Evolutionary conservation across 2,113 vertebrate genomes (phyloP).

Genomic region (Phocoena sinus): DNA sequence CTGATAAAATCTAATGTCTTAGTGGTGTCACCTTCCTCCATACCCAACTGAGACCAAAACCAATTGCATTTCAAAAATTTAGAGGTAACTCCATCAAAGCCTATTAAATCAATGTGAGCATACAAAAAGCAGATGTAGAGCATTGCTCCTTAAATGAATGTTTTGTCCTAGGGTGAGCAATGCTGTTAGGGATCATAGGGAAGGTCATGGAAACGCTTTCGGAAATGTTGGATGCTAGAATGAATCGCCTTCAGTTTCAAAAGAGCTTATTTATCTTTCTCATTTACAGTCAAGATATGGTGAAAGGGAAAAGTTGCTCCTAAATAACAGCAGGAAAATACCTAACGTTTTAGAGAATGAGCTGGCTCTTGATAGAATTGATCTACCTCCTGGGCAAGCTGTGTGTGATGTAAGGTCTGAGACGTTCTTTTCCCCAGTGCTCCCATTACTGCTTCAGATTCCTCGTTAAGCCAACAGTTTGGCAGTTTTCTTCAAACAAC

Average conservation of each 20-base stretch:
- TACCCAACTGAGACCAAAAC: not conserved
- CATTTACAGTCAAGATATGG: conserved; percentile 24
- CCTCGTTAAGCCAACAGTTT: conserved; percentile 1
- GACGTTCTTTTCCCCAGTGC: not conserved
- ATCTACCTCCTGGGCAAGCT: conserved; percentile 11
- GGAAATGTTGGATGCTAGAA: conserved; percentile 36
- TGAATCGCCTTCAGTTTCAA: conserved; percentile 21
- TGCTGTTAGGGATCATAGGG: not conserved
- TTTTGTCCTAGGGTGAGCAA: not conserved
- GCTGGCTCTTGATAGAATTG: not conserved
- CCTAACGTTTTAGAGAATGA: not conserved
- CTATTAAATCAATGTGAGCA: not conserved
- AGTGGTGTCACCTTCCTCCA: not conserved
- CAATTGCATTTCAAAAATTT: conserved; percentile 6
- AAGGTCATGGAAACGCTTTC: conserved; percentile 23
- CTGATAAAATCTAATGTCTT: not conserved
- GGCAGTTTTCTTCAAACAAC: conserved; percentile 26
- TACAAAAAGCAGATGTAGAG: not conserved
- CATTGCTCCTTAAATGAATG: not conserved
- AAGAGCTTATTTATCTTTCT: conserved; percentile 34
- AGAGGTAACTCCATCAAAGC: not conserved
- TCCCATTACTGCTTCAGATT: not conserved
- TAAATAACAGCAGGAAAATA: conserved; percentile 22
- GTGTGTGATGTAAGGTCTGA: not conserved
- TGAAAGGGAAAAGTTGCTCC: conserved; percentile 14